Evolutionary conservation across 2,888 invertebrate genomes (phyloP), one percentile per base, ranked within the genome.

Genomic region (Eilema depressum): DNA sequence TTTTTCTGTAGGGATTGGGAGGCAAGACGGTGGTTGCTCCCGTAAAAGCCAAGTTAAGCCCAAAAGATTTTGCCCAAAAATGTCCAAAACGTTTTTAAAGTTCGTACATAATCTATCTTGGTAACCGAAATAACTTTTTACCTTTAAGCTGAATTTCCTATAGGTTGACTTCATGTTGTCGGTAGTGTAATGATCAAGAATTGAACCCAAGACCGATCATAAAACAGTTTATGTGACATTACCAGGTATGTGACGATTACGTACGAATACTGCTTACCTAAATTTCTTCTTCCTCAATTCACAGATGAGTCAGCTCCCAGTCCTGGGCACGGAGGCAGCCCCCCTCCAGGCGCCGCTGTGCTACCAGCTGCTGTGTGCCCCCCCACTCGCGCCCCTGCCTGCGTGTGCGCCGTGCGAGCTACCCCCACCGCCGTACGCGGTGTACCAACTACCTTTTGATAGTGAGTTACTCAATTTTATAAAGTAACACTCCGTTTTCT

Each of bases 281-380:
- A n/a, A 63, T n/a, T 47, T 41, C 7, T 1, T 26, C 10, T 28
- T 56, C 53, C n/a, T 47, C 5, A 30, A 28, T 20, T 92, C 91
- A 33, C 91, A 94, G 95, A 89, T 94, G 88, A 93, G 92, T 47
- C 95, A 95, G 77, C 83, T 95, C 12, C 95, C 95, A n/a, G 86
- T 93, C 23, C 75, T 94, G 70, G 87, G 92, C 4, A 80, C 93
- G 0, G 95, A 95, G 57, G 90, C 93, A 0, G 89, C 95, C 0
- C 94, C 94, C 0, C 85, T 95, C 1, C 92, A 89, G 56, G 93
- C 92, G 0, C 92, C 94, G 2, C 87, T 95, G 0, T 95, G 95
- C 82, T 95, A 95, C 82, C 95, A 95, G 86, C 87, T 95, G 75
- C 87, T 95, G 12, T 95, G 95, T 75, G 92, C 93, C 4, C 94